phyloP scores from a whole-genome alignment of 2,113 vertebrate genomes.

The Leptodactylus fuscus region DNA sequence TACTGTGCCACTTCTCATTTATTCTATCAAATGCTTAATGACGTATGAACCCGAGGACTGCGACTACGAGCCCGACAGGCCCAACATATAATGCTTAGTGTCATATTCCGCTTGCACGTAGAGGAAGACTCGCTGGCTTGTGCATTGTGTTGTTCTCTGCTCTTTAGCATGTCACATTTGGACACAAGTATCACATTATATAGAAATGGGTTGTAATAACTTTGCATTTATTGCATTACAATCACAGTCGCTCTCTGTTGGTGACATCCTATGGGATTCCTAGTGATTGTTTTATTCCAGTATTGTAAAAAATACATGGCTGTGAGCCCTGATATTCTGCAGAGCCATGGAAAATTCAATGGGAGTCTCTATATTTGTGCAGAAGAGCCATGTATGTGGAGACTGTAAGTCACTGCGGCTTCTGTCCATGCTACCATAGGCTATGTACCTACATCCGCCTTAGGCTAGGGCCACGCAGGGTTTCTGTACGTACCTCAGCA shows the following conservation, averaged over 20 bases:
- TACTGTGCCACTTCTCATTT: conserved; percentile 55
- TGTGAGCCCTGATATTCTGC: background rate
- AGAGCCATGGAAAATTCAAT: background rate
- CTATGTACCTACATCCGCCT: too few relatives aligned
- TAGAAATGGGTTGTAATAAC: background rate
- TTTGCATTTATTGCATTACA: conserved; percentile 27
- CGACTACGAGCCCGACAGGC: background rate
- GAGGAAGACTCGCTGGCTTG: background rate
- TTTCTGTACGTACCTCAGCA: too few relatives aligned
- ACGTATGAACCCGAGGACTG: conserved; percentile 43
- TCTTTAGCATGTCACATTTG: conserved; percentile 32
- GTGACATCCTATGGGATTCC: conserved; percentile 22
- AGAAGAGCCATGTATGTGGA: too few relatives aligned
- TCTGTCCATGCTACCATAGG: too few relatives aligned
- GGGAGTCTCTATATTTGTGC: background rate
- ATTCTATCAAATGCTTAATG: conserved; percentile 48
- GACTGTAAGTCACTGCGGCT: too few relatives aligned
- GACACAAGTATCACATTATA: conserved; percentile 12
- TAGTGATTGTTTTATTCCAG: background rate
- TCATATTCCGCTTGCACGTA: conserved; percentile 10
- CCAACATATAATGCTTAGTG: conserved; percentile 21
- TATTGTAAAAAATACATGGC: background rate
- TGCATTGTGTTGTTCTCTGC: background rate
- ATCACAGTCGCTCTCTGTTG: background rate
- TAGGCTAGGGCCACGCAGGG: too few relatives aligned